phyloP scores from a whole-genome alignment of 1,140 invertebrate species.

The Hermatobates lingyangjiaoensis region DNA sequence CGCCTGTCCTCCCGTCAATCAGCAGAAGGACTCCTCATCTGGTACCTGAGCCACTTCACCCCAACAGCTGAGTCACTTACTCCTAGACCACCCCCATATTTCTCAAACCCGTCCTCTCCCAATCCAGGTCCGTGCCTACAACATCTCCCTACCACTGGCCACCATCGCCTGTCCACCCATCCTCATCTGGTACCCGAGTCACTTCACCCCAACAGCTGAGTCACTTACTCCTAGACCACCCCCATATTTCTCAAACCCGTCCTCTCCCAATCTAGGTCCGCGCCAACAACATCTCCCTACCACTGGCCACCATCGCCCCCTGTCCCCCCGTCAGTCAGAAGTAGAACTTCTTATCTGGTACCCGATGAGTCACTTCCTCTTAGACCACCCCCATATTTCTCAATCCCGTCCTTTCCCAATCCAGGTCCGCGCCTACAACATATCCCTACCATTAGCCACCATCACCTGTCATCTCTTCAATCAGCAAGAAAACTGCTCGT shows the following conservation, averaged over 20 bases:
- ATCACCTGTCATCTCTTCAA: slow-evolving; percentile 48
- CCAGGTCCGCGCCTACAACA: slow-evolving; percentile 31
- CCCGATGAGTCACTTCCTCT: slow-evolving; percentile 29
- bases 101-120: slow-evolving; percentile 26
- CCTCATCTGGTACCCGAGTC: slow-evolving; percentile 52
- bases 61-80: slow-evolving; percentile 23
- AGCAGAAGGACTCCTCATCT: slow-evolving; percentile 48
- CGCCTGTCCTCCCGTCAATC: slow-evolving; percentile 46
- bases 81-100: no score
- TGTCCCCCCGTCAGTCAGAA: slow-evolving; percentile 44
- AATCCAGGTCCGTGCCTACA: slow-evolving; percentile 33
- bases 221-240: slow-evolving; percentile 9
- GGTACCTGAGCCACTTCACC: slow-evolving; percentile 42
- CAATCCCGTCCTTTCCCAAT: slow-evolving; percentile 29
- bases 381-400: no score
- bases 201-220: slow-evolving; percentile 29
- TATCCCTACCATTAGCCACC: slow-evolving; percentile 46
- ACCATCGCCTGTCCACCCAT: slow-evolving; percentile 46
- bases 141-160: slow-evolving; percentile 44
- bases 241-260: no score
- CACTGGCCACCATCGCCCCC: slow-evolving; percentile 55
- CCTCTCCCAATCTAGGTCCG: slow-evolving; percentile 35
- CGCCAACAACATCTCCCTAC: slow-evolving; percentile 32
- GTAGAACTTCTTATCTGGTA: slow-evolving; percentile 47
- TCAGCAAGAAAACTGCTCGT: no score